These are phyloP conservation scores for Fistularia commersonii DNA, from an alignment of 2,797 vertebrate species.

Conservation along the genomic window DNA sequence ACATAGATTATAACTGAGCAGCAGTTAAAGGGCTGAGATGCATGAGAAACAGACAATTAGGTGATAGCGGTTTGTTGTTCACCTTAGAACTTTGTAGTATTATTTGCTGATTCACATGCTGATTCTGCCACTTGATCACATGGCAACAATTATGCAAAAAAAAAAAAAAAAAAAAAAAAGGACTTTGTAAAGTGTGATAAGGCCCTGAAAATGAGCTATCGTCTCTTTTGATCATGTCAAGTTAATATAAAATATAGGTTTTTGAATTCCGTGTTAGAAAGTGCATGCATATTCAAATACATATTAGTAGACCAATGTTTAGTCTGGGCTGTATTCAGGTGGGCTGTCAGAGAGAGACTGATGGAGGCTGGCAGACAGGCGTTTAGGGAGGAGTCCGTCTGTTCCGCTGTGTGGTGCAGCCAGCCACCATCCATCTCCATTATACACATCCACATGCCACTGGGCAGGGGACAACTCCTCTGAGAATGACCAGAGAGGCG, in stretches of 20 bases:
- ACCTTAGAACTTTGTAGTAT: too few species aligned
- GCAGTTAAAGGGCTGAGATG: constrained; percentile 6
- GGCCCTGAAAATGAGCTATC: not conserved
- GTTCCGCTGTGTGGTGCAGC: constrained; percentile 56
- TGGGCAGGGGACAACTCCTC: constrained; percentile 64
- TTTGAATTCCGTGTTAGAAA: constrained; percentile 11
- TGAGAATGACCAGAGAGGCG: constrained; percentile 44
- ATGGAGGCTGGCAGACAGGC: constrained; percentile 70
- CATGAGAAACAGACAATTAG: too few species aligned
- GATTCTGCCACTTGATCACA: too few species aligned
- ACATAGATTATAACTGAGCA: constrained; percentile 13
- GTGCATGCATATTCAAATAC: constrained; percentile 1
- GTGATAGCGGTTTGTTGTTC: too few species aligned
- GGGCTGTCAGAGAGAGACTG: constrained; percentile 61
- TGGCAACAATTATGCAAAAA: not conserved
- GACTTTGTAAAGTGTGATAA: not conserved
- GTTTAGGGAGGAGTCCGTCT: constrained; percentile 73
- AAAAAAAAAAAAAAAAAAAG: not conserved
- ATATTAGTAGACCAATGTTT: constrained; percentile 21
- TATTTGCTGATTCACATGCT: too few species aligned
- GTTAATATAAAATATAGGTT: constrained; percentile 1
- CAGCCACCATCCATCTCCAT: constrained; percentile 75
- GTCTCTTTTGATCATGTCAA: not conserved
- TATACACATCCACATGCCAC: constrained; percentile 71
- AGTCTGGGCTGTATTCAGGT: constrained; percentile 31